These are phyloP conservation scores for Spodoptera frugiperda DNA, from an alignment of 1,140 invertebrate species.

Conservation along the genomic window DNA sequence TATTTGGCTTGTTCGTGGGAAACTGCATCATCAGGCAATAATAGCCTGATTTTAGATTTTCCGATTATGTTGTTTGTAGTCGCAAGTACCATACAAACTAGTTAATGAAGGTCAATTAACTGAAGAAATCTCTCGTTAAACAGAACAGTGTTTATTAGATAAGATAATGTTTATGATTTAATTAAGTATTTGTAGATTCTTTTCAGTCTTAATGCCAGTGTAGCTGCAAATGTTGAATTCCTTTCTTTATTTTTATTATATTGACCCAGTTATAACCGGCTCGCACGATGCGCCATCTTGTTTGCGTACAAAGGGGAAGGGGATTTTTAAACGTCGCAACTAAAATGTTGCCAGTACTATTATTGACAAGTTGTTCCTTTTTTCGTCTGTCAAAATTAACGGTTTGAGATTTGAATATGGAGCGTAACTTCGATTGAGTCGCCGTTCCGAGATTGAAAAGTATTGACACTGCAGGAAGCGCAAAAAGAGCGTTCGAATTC, in stretches of 20 bases:
- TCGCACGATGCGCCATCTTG: not conserved
- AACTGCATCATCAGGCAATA: too few relatives aligned
- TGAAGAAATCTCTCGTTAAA: conserved; percentile 38
- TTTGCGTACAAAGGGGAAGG: conserved; percentile 50
- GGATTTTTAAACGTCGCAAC: conserved; percentile 44
- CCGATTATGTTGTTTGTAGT: too few relatives aligned
- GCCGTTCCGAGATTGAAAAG: conserved; percentile 26
- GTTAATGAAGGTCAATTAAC: conserved; percentile 13
- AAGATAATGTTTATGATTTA: conserved; percentile 45
- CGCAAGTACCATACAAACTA: not conserved
- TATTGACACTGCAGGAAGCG: conserved; percentile 67
- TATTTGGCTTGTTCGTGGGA: too few relatives aligned
- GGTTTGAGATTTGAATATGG: conserved; percentile 40
- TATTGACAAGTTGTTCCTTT: not conserved
- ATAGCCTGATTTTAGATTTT: too few relatives aligned
- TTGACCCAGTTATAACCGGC: conserved; percentile 29
- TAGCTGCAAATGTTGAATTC: conserved; percentile 80
- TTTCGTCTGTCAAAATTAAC: not conserved
- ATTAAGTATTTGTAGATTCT: conserved; percentile 42
- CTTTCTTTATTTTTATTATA: conserved; percentile 58
- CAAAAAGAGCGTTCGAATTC: conserved; percentile 68
- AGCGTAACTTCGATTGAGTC: conserved; percentile 9
- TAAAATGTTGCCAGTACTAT: conserved; percentile 25
- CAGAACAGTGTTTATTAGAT: conserved; percentile 44
- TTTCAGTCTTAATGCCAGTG: conserved; percentile 24